These are phyloP conservation scores for Rousettus leschenaultii DNA, from an alignment of 2,113 vertebrate species.

Conservation along the genomic window DNA sequence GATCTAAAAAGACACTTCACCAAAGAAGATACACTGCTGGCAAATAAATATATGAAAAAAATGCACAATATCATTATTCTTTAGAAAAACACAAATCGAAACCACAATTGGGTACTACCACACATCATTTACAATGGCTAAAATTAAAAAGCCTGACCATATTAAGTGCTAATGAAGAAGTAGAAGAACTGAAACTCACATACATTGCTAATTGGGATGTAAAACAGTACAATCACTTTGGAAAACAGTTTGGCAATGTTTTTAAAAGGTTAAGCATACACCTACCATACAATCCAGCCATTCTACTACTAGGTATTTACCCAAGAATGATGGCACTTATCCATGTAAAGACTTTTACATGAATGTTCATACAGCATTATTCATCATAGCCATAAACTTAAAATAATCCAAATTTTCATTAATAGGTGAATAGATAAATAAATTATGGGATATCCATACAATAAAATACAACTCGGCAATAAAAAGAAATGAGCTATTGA, in stretches of 20 bases:
- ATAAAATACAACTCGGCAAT: neutral
- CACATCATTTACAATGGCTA: neutral
- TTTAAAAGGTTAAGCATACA: neutral
- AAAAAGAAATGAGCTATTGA: neutral
- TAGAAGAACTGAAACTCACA: neutral
- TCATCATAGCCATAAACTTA: neutral
- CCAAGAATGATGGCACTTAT: neutral
- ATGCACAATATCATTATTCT: neutral
- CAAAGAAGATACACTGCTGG: neutral
- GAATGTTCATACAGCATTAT: neutral
- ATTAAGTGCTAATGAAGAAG: neutral
- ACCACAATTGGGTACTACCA: neutral
- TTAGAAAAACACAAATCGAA: slow-evolving; percentile 15
- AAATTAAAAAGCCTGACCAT: neutral
- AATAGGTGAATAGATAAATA: neutral
- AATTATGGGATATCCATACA: neutral
- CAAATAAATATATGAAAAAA: neutral
- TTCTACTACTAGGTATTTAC: neutral
- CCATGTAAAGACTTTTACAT: neutral
- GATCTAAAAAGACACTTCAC: neutral
- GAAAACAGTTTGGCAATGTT: neutral
- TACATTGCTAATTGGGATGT: neutral
- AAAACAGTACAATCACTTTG: no score
- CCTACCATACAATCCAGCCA: neutral
- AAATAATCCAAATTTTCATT: neutral